These are phyloP conservation scores for Brachionus rotundiformis DNA, from an alignment of 1,140 invertebrate species.

Conservation along the genomic window DNA sequence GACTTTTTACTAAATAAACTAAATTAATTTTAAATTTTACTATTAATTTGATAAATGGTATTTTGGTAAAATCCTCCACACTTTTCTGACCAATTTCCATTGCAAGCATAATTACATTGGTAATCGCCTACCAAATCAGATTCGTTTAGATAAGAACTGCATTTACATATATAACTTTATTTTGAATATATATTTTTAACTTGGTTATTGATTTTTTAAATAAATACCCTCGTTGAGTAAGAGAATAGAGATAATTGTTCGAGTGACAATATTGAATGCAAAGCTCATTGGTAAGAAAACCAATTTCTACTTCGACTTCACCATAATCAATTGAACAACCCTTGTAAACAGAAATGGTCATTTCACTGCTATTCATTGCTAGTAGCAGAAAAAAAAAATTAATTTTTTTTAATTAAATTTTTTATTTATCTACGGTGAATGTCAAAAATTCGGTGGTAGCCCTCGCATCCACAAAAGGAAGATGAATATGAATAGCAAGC, in stretches of 20 bases:
- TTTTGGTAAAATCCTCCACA: not conserved
- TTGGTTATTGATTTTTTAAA: not conserved
- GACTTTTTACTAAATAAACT: no score
- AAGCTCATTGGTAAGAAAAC: not conserved
- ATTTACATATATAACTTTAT: not conserved
- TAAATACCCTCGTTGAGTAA: not conserved
- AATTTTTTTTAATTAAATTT: not conserved
- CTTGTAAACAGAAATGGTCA: not conserved
- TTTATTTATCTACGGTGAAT: not conserved
- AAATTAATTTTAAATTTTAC: not conserved
- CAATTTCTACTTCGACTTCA: not conserved
- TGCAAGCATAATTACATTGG: not conserved
- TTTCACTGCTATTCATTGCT: not conserved
- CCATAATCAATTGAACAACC: not conserved
- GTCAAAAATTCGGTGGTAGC: not conserved
- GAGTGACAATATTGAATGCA: slow-evolving; percentile 10
- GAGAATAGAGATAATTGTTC: not conserved
- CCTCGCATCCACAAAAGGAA: not conserved
- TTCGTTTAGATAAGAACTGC: not conserved
- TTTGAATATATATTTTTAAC: not conserved
- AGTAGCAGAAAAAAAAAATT: not conserved
- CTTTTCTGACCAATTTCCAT: not conserved
- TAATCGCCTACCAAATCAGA: not conserved
- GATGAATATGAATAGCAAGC: not conserved
- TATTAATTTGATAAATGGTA: not conserved